Base-by-base conservation (phyloP, 2,797 vertebrate species). In the Choloepus didactylus region DNA sequence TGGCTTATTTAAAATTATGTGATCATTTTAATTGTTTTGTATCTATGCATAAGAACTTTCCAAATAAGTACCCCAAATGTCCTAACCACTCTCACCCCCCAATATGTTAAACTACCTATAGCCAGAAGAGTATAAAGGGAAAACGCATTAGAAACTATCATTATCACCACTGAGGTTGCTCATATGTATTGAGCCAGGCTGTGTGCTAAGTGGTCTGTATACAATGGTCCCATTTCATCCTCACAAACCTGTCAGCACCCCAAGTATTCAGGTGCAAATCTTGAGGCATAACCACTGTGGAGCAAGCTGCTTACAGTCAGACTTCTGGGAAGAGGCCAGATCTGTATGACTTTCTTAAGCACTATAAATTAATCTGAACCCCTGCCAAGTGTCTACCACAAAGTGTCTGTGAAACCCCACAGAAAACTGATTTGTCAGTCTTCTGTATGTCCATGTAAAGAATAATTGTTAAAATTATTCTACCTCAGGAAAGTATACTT, bases 21-120 rank as follows among this genome's bases (percentile, higher is more conserved):
- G 16, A 86, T 66, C 44, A 73, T n/a, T 91, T 89, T 86, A 81
- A 76, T 81, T 75, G 87, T 60, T 90, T 35, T 41, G 46, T 85
- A 86, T 29, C 44, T 25, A 31, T 49, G 75, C 4, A 84, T 23
- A 91, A 89, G 46, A 11, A 19, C 18, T 70, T 76, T 70, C 31
- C 62, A 88, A 51, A 67, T 19, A 66, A 90, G 31, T 19, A 60
- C 5, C 14, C 15, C 77, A 44, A 69, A 64, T 56, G 9, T 25
- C 67, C 21, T 51, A 4, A 25, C 54, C 14, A 81, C 67, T n/a
- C 19, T 64, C 69, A 44, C 31, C 29, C 51, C n/a, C 60, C 92
- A 76, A 75, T 41, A 23, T 64, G 44, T 67, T 44, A 77, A 51
- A 18, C 70, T 41, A 59, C 11, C 18, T 81, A 91, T 93, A 46